Evolutionary conservation across 2,113 vertebrate genomes (phyloP).

Genomic region (Heterochromis multidens): DNA sequence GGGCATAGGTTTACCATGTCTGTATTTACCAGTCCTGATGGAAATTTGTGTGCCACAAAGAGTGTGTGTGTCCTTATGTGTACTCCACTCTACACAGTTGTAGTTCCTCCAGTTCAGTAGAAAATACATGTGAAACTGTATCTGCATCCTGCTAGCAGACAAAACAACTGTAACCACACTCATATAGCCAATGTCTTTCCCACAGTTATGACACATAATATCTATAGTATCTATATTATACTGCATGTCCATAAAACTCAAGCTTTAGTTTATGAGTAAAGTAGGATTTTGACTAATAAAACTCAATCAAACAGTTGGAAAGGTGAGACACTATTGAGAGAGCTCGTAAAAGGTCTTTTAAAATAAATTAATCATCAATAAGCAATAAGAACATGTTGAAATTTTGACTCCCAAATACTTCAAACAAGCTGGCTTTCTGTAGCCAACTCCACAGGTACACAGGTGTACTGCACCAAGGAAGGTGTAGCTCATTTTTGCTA

Average conservation of each 20-base stretch:
- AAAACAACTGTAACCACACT: background rate
- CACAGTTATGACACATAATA: background rate
- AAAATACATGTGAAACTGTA: slow-evolving; percentile 71
- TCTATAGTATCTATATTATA: background rate
- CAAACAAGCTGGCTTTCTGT: background rate
- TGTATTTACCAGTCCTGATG: background rate
- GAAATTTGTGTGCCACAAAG: background rate
- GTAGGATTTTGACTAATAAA: background rate
- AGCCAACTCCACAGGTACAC: background rate
- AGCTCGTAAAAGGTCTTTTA: background rate
- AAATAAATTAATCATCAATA: background rate
- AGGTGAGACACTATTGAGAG: background rate
- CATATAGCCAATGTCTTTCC: background rate
- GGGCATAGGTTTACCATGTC: background rate
- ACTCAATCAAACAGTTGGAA: background rate
- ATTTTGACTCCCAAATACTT: background rate
- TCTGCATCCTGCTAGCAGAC: slow-evolving; percentile 18
- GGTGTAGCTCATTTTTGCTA: background rate
- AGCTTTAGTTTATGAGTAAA: background rate
- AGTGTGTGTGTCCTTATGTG: background rate
- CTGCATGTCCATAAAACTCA: background rate
- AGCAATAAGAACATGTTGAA: background rate
- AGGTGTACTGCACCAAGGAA: no score
- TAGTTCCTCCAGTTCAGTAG: slow-evolving; percentile 29
- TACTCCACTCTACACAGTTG: background rate